Base-by-base conservation (phyloP, 92 coral and sea anemone genomes). In the Zoanthus solanderi region DNA sequence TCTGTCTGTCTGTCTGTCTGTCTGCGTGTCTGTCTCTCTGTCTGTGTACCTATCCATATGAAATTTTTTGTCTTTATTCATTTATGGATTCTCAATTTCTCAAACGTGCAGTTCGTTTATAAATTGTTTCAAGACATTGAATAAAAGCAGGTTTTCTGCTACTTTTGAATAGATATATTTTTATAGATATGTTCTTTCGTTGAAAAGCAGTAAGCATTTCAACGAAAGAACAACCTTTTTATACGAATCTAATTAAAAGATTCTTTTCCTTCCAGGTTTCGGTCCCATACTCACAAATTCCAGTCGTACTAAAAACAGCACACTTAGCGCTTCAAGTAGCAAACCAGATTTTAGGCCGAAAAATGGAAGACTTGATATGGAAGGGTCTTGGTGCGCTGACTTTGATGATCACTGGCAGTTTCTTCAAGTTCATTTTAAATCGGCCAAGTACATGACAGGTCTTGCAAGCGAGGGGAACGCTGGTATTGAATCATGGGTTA, bases 311-410 rank as follows among this genome's bases (percentile, higher is more conserved):
- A 17, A 69, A 44, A 80, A 63, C 53, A 28, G 68, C 44, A 37
- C 84, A 17, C 3, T 80, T 7, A 80, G 84, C 4, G 44, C 84
- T 0, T 65, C 75, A 11, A 80, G 75, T 58, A 42, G 30, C 60
- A 80, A 61, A 47, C 84, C 7, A 7, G 45, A 45, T 42, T 65
- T 45, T 17, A 60, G 29, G 15, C 84, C 84, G 0, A 11, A n/a
- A 28, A 57, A 60, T 46, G 84, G 73, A 47, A 61, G 84, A 47
- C 31, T 80, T 44, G 75, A 30, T 63, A n/a, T 34, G 9, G 58
- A 83, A 34, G 91, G 92, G 0, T 88, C 94, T 7, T 93, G 96
- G 96, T 91, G 94, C 46, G 44, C 85, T 8, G 79, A 52, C 4
- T 50, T 11, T 8, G 48, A n/a, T 15, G 91, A 91, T 66, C 15